Percentiles rank a stretch among this genome's conserved stretches.
These are phyloP conservation scores for Xerus rutilus DNA, from an alignment of 2,797 vertebrate genomes.

Conservation along the genomic window DNA sequence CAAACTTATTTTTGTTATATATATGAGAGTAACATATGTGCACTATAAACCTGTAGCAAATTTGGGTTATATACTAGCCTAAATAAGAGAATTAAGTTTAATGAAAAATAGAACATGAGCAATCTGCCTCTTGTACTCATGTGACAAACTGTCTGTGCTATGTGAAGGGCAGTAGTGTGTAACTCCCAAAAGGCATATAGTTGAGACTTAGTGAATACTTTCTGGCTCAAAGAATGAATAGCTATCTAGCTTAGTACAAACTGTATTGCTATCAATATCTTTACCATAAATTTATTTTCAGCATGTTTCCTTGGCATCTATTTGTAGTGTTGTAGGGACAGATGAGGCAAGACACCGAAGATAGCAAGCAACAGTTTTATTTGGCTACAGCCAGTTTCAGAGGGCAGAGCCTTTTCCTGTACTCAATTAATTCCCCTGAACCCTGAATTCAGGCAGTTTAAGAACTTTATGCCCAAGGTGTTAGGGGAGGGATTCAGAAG, in stretches of 20 bases:
- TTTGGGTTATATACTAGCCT: neutral
- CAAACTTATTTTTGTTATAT: neutral
- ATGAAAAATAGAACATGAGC: neutral
- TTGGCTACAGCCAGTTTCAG: too few species aligned
- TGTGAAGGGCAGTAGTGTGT: neutral
- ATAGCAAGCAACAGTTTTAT: too few species aligned
- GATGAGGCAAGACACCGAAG: too few species aligned
- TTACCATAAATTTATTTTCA: neutral
- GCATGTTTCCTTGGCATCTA: neutral
- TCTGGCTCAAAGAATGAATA: neutral
- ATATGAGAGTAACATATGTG: neutral
- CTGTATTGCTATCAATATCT: neutral
- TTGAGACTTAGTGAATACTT: neutral
- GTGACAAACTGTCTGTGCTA: neutral
- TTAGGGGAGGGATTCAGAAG: too few species aligned
- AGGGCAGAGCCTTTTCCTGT: too few species aligned
- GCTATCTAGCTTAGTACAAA: neutral
- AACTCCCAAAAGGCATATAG: neutral
- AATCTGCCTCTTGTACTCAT: neutral
- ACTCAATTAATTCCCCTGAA: too few species aligned
- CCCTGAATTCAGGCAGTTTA: too few species aligned
- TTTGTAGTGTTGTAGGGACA: neutral
- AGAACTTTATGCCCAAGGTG: too few species aligned
- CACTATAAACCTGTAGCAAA: neutral
- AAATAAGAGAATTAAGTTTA: neutral